Conservation (phyloP, 2,113 vertebrate genomes). For the Clupea harengus region DNA sequence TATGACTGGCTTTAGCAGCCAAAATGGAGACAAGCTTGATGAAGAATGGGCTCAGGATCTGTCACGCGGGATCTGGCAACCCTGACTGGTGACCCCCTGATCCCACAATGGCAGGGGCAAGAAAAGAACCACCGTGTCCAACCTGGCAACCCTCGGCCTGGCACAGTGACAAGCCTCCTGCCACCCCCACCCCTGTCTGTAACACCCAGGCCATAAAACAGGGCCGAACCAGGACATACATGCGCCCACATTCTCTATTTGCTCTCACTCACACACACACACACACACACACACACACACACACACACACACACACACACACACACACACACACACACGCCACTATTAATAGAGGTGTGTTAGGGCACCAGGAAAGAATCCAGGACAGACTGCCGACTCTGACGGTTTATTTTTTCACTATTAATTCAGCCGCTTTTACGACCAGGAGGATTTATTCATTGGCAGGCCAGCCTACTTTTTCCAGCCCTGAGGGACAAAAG, state of each 20-base stretch:
- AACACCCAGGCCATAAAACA: slow-evolving; percentile 38
- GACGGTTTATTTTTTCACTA: slow-evolving; percentile 69
- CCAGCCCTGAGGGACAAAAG: slow-evolving; percentile 61
- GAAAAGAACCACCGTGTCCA: neutral
- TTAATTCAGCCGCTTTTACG: slow-evolving; percentile 70
- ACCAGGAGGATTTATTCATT: slow-evolving; percentile 65
- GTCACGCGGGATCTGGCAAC: neutral
- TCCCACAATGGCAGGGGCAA: neutral
- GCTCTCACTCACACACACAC: neutral
- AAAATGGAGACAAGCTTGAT: neutral
- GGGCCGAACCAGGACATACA: slow-evolving; percentile 29
- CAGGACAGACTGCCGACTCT: slow-evolving; percentile 59
- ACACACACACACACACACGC: slow-evolving; percentile 33
- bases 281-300: neutral
- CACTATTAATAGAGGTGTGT: slow-evolving; percentile 57
- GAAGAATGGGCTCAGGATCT: neutral
- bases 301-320: slow-evolving; percentile 30
- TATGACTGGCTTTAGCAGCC: neutral
- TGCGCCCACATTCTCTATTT: neutral
- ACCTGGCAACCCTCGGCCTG: neutral
- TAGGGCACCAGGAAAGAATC: slow-evolving; percentile 75
- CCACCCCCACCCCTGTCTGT: neutral
- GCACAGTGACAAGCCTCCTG: neutral
- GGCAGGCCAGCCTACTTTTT: slow-evolving; percentile 59
- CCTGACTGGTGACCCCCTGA: neutral